Evolutionary conservation across 2,888 invertebrate species (phyloP).

Genomic region (Pristionchus fissidentatus): DNA sequence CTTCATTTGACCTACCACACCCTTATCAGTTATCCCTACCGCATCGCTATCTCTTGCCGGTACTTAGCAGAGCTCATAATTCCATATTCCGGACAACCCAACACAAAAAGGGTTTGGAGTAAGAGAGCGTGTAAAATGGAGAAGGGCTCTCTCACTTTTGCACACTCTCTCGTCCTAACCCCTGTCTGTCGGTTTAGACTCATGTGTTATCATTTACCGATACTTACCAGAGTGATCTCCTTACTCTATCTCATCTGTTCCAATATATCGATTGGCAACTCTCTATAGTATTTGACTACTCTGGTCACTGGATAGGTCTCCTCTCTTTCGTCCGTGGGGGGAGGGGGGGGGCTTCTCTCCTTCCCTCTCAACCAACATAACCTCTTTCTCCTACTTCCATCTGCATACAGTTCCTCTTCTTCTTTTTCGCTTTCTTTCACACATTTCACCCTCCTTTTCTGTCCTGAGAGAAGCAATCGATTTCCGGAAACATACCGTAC

Average conservation of each 20-base stretch:
- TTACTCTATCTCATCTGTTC: too few species aligned
- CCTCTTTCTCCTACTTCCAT: conserved; percentile 2
- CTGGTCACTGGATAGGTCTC: conserved; percentile 24
- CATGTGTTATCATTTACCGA: too few species aligned
- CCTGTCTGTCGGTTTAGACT: too few species aligned
- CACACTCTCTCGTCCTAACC: too few species aligned
- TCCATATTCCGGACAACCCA: too few species aligned
- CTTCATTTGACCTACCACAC: conserved; percentile 43
- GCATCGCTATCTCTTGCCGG: conserved; percentile 23
- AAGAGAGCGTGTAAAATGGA: too few species aligned
- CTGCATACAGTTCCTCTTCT: conserved; percentile 11
- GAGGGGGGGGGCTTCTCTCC: neutral
- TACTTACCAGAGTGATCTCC: too few species aligned
- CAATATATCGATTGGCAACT: too few species aligned
- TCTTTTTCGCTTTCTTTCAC: conserved; percentile 11
- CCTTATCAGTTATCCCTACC: conserved; percentile 41
- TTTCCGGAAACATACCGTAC: too few species aligned
- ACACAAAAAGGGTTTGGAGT: too few species aligned
- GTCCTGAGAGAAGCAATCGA: neutral
- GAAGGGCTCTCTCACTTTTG: too few species aligned
- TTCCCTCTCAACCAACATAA: conserved; percentile 36
- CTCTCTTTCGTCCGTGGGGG: conserved; percentile 5
- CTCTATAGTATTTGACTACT: conserved; percentile 22
- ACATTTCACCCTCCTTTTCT: neutral
- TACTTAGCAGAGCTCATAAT: too few species aligned